These are phyloP conservation scores for Parascotia fuliginaria DNA, from an alignment of 2,888 invertebrate genomes.

Conservation along the genomic window DNA sequence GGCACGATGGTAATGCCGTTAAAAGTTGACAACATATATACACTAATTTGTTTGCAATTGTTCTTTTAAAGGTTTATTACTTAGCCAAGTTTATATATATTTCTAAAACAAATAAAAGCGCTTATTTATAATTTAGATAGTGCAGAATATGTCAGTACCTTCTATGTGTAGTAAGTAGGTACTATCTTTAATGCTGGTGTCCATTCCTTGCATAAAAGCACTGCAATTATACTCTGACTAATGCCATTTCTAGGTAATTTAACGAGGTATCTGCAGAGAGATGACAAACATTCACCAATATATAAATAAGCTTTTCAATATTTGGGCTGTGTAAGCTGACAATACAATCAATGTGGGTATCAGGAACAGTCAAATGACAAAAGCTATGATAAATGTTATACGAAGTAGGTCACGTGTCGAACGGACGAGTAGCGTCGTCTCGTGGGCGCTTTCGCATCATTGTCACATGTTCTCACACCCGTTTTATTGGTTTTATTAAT, in stretches of 20 bases:
- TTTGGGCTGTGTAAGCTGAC: constrained; percentile 44
- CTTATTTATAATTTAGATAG: too few species aligned
- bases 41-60: too few species aligned
- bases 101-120: too few species aligned
- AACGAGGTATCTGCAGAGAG: constrained; percentile 2
- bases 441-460: constrained; percentile 48
- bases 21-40: too few species aligned
- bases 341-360: constrained; percentile 71
- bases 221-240: too few species aligned
- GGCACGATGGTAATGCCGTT: too few species aligned
- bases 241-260: constrained; percentile 7
- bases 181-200: too few species aligned
- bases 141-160: too few species aligned
- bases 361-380: constrained; percentile 51
- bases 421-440: constrained; percentile 40
- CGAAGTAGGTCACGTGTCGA: constrained; percentile 57
- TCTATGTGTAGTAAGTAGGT: too few species aligned
- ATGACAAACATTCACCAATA: constrained; percentile 24
- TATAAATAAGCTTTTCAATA: constrained; percentile 42
- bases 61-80: too few species aligned
- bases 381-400: constrained; percentile 52
- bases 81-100: too few species aligned
- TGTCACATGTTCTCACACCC: constrained; percentile 51
- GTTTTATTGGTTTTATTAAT: constrained; percentile 47
- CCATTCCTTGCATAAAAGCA: too few species aligned